These are phyloP conservation scores for Tolypeutes matacus DNA, from an alignment of 2,797 vertebrate genomes.

Conservation along the genomic window DNA sequence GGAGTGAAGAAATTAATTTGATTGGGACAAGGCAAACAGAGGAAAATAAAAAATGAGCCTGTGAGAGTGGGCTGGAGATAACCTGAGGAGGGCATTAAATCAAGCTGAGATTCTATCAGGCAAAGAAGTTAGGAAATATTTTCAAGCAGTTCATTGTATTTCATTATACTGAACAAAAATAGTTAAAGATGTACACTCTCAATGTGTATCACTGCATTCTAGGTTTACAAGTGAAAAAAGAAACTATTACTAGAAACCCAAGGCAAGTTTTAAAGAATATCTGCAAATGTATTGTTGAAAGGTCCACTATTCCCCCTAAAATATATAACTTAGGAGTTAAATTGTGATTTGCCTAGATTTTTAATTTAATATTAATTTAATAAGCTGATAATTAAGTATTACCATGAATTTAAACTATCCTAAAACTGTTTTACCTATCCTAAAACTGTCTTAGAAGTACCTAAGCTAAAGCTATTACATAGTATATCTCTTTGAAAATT, in stretches of 20 bases:
- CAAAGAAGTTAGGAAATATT: constrained; percentile 43
- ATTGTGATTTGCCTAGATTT: constrained; percentile 56
- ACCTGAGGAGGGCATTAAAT: constrained; percentile 28
- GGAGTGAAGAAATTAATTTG: constrained; percentile 21
- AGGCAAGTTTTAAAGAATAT: background rate
- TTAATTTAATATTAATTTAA: constrained; percentile 17
- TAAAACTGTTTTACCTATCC: constrained; percentile 4
- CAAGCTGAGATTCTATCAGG: constrained; percentile 26
- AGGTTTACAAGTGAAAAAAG: constrained; percentile 34
- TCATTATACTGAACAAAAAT: constrained; percentile 32
- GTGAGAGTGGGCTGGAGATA: background rate
- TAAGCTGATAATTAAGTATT: constrained; percentile 38
- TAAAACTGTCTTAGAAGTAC: constrained; percentile 29
- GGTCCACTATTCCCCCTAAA: background rate
- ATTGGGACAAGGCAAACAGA: background rate
- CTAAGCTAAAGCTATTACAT: background rate
- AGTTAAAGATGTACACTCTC: constrained; percentile 4
- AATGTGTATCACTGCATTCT: constrained; percentile 9
- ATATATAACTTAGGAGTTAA: constrained; percentile 1
- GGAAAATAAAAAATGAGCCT: constrained; percentile 31
- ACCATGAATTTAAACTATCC: constrained; percentile 48
- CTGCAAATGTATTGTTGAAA: constrained; percentile 40
- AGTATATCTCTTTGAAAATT: constrained; percentile 47
- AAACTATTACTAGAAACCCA: constrained; percentile 17
- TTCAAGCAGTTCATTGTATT: constrained; percentile 49